phyloP scores from a whole-genome alignment of 2,888 invertebrate species.

The Macrostomum cliftonense region DNA sequence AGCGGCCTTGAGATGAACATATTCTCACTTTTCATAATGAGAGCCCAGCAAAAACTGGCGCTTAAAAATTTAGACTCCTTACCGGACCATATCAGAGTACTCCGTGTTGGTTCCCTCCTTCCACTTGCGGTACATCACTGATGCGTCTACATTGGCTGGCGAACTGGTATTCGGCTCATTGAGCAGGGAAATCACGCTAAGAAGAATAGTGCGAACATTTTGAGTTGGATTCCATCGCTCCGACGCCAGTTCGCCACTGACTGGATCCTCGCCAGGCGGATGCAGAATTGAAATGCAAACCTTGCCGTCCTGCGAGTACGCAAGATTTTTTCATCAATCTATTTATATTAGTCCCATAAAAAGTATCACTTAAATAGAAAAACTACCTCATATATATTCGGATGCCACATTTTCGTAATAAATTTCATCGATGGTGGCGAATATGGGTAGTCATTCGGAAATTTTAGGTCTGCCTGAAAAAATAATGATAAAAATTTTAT shows the following conservation, averaged over 20 bases:
- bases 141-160: conserved; percentile 97
- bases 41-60: too few relatives aligned
- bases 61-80: too few relatives aligned
- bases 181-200: conserved; percentile 89
- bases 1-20: too few relatives aligned
- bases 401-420: conserved; percentile 98
- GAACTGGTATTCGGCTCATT: conserved; percentile 99
- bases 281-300: conserved; percentile 97
- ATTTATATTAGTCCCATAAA: too few relatives aligned
- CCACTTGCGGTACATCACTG: conserved; percentile 97
- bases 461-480: conserved; percentile 89
- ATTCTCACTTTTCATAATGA: too few relatives aligned
- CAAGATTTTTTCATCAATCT: too few relatives aligned
- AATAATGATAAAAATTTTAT: conserved; percentile 22
- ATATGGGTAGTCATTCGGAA: conserved; percentile 93
- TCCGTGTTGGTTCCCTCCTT: conserved; percentile 64
- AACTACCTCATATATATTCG: conserved; percentile 98
- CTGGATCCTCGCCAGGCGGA: conserved; percentile 95
- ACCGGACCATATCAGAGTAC: conserved; percentile 96
- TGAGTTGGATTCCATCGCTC: conserved; percentile 99
- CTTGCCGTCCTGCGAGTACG: conserved; percentile 67
- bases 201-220: conserved; percentile 76
- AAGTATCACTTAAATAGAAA: too few relatives aligned
- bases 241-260: conserved; percentile 91
- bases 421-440: conserved; percentile 89